phyloP scores from a whole-genome alignment of 2,113 vertebrate genomes.

The Casuarius casuarius region DNA sequence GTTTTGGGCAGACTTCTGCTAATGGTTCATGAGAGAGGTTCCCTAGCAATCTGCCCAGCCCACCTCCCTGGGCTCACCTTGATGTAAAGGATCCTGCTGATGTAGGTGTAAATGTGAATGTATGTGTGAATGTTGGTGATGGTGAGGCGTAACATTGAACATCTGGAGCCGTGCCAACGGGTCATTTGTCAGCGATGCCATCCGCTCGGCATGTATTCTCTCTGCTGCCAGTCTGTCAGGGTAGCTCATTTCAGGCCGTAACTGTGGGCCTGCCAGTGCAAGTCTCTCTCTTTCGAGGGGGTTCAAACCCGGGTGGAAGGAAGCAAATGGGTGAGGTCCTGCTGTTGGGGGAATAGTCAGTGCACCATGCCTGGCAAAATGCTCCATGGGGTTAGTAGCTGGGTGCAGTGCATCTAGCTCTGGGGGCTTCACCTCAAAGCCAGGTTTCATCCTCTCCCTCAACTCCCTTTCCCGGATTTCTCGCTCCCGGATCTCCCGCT shows the following conservation, averaged over 20 bases:
- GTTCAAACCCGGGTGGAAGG: conserved; percentile 95
- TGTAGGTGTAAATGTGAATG: conserved; percentile 99
- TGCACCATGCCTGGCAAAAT: conserved; percentile 95
- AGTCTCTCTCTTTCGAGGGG: conserved; percentile 94
- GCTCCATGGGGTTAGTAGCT: conserved; percentile 97
- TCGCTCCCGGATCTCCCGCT: conserved; percentile 90
- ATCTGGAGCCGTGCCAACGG: conserved; percentile 96
- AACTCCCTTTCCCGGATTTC: conserved; percentile 94
- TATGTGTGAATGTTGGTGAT: conserved; percentile 99
- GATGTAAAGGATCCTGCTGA: conserved; percentile 97
- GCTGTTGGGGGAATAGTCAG: conserved; percentile 91
- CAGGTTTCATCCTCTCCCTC: conserved; percentile 96
- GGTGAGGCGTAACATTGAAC: conserved; percentile 99
- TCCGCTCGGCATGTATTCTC: conserved; percentile 93
- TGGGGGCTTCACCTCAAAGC: conserved; percentile 97
- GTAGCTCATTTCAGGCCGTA: conserved; percentile 97
- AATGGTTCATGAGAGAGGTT: rapidly evolving
- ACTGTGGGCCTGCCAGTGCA: conserved; percentile 90
- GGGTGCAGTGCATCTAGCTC: conserved; percentile 94
- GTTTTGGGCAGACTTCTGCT: rapidly evolving
- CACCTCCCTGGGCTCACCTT: conserved; percentile 82
- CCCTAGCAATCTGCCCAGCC: rapidly evolving
- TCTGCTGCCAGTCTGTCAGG: conserved; percentile 95
- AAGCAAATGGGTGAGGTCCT: conserved; percentile 92
- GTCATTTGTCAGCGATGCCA: conserved; percentile 95